Base-by-base conservation (phyloP, 2,113 vertebrate species). In the Coturnix japonica region DNA sequence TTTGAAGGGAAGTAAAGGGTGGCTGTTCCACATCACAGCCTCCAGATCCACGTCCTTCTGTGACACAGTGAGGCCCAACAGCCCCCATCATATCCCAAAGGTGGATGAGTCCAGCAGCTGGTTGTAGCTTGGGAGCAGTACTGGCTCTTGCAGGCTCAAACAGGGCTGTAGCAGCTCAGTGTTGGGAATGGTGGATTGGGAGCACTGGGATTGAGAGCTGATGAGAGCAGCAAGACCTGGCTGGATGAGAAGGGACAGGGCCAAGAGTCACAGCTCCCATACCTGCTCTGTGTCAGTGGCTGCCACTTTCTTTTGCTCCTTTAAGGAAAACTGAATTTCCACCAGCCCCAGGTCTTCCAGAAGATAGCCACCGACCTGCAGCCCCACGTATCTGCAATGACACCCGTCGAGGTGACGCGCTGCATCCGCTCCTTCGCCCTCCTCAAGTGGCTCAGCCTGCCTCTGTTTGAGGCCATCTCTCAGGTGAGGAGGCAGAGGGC, bases 301-400 rank as follows among this genome's bases (percentile, higher is more conserved):
- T 22, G 65, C 76, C 16, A 6, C 43, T 93, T 89, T 90, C 25
- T 85, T 84, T 90, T 39, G 64, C 91, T 59, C 61, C 77, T 81
- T 85, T 30, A 93, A 99, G 99, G 98, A 54, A 99, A 98, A 87
- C 96, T 99, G 89, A 97, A 96, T 96, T 99, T 99, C 96, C 97
- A 98, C 78, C 98, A 99, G 87, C 96, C 97, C 35, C 98, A 98
- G 95, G 96, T 99, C 60, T 98, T 98, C 90, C 98, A 99, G 94
- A 97, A 98, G 91, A 91, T 99, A 18, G 97, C 98, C 2, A 59
- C 97, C 0, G 98, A 99, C 86, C 95, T 99, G 81, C 92, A 98
- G 4, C 96, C 98, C 35, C 96, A 93, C 25, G n/a, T 98, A 10
- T 47, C 98, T 9, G 41, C 94, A 30, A 93, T 99, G 92, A 92